A percentile compares a stretch with the other conserved stretches of the same genome.
These are phyloP conservation scores for Hylyphantes graminicola DNA, from an alignment of 1,140 invertebrate genomes.

Conservation along the genomic window DNA sequence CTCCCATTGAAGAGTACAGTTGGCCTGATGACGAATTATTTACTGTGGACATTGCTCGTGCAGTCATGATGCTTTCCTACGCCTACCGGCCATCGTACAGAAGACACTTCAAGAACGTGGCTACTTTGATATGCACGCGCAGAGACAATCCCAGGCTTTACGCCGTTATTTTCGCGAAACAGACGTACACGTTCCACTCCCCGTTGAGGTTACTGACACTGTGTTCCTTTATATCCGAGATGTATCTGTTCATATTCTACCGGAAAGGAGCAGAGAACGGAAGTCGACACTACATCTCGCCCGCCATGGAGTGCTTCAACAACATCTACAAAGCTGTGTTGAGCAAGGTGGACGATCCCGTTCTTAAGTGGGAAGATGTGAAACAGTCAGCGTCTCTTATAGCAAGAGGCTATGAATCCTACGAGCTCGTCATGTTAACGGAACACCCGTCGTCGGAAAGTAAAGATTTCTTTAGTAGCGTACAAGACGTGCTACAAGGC, in stretches of 20 bases:
- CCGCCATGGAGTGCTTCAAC: background rate
- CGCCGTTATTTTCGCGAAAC: background rate
- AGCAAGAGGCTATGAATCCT: background rate
- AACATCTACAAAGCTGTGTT: background rate
- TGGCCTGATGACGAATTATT: too few species aligned
- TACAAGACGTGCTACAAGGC: background rate
- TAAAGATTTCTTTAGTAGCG: background rate
- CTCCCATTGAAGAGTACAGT: too few species aligned
- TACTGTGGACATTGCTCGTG: background rate
- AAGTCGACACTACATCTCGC: background rate
- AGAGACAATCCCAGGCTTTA: background rate
- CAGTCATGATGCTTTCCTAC: background rate
- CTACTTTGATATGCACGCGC: background rate
- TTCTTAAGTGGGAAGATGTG: background rate
- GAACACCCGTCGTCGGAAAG: background rate
- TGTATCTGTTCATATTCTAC: background rate
- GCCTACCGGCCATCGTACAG: background rate
- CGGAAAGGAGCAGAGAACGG: background rate
- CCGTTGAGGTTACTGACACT: background rate
- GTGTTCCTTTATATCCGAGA: constrained; percentile 8
- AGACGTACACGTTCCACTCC: background rate
- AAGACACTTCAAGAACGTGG: background rate
- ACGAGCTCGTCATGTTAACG: background rate
- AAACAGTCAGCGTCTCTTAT: background rate
- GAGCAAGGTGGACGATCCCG: background rate